A percentile compares a stretch with the other conserved stretches of the same genome.
phyloP scores from a whole-genome alignment of 2,797 vertebrate species.

The Moxostoma hubbsi region DNA sequence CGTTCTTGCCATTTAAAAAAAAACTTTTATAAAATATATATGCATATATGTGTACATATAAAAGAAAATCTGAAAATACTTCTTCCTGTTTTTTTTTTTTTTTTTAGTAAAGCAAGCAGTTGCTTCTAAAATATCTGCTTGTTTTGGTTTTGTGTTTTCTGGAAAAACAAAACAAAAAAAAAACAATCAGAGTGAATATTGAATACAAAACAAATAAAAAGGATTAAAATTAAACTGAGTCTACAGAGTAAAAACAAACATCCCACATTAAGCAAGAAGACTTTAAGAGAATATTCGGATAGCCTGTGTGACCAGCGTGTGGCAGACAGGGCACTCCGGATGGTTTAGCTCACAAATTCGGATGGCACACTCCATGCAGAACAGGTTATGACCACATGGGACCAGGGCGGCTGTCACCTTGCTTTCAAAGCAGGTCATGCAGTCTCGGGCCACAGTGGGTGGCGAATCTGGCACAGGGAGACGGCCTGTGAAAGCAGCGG shows the following conservation, averaged over 20 bases:
- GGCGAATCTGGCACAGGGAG: slow-evolving; percentile 86
- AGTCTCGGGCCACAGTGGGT: slow-evolving; percentile 85
- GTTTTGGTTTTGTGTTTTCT: slow-evolving; percentile 78
- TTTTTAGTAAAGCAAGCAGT: slow-evolving; percentile 87
- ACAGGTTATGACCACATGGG: slow-evolving; percentile 97
- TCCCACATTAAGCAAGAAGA: slow-evolving; percentile 3
- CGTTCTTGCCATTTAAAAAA: slow-evolving; percentile 82
- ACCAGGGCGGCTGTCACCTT: slow-evolving; percentile 97
- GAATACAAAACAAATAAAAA: slow-evolving; percentile 69
- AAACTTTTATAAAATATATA: slow-evolving; percentile 86
- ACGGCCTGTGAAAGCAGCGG: slow-evolving; percentile 84
- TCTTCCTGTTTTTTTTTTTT: slow-evolving; percentile 60
- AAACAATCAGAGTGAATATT: slow-evolving; percentile 72
- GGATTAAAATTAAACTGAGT: slow-evolving; percentile 65
- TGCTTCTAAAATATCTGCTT: slow-evolving; percentile 87
- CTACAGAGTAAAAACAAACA: slow-evolving; percentile 66
- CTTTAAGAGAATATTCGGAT: slow-evolving; percentile 99
- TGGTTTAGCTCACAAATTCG: slow-evolving; percentile 98
- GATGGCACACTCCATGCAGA: slow-evolving; percentile 99
- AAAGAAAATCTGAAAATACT: slow-evolving; percentile 85
- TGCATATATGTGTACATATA: slow-evolving; percentile 81
- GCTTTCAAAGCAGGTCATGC: slow-evolving; percentile 98
- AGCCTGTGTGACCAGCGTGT: slow-evolving; percentile 96
- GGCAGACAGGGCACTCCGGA: slow-evolving; percentile 97
- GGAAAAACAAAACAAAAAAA: slow-evolving; percentile 68